Base-by-base conservation (phyloP, 2,797 vertebrate species). In the Paedocypris micromegethes region DNA sequence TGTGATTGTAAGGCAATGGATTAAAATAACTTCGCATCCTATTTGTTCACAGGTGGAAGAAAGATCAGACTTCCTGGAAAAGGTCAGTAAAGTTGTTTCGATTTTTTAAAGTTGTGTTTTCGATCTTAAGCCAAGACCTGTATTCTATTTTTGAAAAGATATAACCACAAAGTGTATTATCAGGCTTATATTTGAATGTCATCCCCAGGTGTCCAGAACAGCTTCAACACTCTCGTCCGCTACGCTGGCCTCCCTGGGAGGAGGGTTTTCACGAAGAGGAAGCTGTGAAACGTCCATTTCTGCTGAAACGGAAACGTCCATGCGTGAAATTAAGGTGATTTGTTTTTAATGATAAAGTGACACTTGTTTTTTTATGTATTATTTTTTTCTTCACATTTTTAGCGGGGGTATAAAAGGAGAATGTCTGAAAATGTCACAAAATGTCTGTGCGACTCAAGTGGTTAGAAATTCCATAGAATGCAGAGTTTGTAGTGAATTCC, bases 201-300 rank as follows among this genome's bases (percentile, higher is more conserved):
- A 66, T 71, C 64, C 52, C 23, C 49, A 97, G 94, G 91, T 90
- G 43, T 89, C 90, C 5, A 90, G 92, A 3, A 90, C 89, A 1
- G 90, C 92, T n/a, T 93, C 94, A 0, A 90, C 92, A 4, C 82
- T 97, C 40, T 96, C 95, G 2, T 92, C 95, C 7, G 93, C 93
- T 78, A 94, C 93, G 0, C 88, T 97, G 6, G 93, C 93, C 38
- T 96, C 94, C 1, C 84, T 97, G 80, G 94, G 93, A 0, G 93
- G 94, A 42, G 91, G 91, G 0, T 93, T 90, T 1, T 95, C 94
- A 2, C 88, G 93, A 54, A 88, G 94, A 67, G 95, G 93, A 65
- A 98, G 95, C 3, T 94, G 92, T 9, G 95, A 98, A 75, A 96
- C 94, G 0, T 94, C 92, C 0, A 81, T 93, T 82, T 97, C 94